Percentiles rank a stretch among this genome's conserved stretches.
Conservation (phyloP, 2,113 vertebrate genomes). For the Mugil cephalus region DNA sequence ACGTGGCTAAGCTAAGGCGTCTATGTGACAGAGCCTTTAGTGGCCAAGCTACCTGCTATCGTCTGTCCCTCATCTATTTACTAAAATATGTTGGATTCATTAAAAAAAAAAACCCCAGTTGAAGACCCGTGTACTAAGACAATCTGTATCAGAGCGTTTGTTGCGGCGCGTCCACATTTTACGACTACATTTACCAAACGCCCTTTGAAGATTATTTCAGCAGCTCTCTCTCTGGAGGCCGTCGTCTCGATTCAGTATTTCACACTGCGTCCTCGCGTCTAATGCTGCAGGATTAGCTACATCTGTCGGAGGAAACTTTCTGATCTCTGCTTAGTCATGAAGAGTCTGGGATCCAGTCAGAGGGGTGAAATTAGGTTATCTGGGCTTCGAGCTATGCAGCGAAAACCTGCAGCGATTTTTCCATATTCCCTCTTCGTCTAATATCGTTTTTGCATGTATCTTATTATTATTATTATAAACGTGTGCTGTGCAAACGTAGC, state of each 20-base stretch:
- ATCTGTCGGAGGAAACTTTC: not conserved
- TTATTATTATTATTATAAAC: too few relatives aligned
- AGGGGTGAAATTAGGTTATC: not conserved
- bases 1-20: too few relatives aligned
- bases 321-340: conserved; percentile 42
- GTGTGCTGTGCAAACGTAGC: not conserved
- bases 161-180: not conserved
- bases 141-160: too few relatives aligned
- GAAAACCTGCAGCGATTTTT: not conserved
- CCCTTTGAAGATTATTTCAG: not conserved
- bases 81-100: too few relatives aligned
- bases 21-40: too few relatives aligned
- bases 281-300: conserved; percentile 5
- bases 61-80: too few relatives aligned
- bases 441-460: too few relatives aligned
- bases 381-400: not conserved
- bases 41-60: too few relatives aligned
- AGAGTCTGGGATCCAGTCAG: conserved; percentile 10
- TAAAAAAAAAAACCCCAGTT: too few relatives aligned
- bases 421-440: too few relatives aligned
- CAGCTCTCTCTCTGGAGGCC: not conserved
- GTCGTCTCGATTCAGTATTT: conserved; percentile 1
- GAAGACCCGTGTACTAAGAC: too few relatives aligned
- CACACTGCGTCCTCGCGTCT: not conserved
- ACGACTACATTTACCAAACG: not conserved